phyloP scores from a whole-genome alignment of 2,113 vertebrate species.

The Lagopus leucura region DNA sequence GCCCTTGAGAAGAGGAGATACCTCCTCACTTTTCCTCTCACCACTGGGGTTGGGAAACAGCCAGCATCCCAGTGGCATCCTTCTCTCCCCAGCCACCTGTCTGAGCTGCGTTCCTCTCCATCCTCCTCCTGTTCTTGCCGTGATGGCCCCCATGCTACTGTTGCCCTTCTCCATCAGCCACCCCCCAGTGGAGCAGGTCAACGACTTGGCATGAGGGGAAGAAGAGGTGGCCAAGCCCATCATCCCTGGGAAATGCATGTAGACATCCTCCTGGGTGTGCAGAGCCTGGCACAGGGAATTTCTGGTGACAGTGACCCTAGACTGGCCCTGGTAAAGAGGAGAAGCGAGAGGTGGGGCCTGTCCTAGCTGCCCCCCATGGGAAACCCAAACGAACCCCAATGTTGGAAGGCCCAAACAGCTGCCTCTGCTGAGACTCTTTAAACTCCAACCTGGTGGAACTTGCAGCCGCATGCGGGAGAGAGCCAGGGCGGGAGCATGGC shows the following conservation, averaged over 20 bases:
- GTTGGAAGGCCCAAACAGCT: slow-evolving; percentile 77
- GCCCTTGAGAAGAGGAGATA: not conserved
- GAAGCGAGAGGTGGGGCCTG: not conserved
- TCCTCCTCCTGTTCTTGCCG: not conserved
- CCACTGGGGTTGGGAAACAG: not conserved
- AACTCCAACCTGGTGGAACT: slow-evolving; percentile 81
- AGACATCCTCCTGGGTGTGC: not conserved
- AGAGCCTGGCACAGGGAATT: not conserved
- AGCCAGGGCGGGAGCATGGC: slow-evolving; percentile 80
- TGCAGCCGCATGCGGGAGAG: slow-evolving; percentile 80
- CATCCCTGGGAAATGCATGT: not conserved
- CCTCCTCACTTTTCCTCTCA: not conserved
- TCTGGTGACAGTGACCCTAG: not conserved
- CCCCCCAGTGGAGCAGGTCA: not conserved
- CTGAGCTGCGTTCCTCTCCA: not conserved
- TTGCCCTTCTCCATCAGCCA: not conserved
- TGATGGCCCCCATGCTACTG: fast-evolving
- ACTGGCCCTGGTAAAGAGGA: not conserved
- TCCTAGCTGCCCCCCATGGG: slow-evolving; percentile 19
- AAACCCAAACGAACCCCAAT: slow-evolving; percentile 39
- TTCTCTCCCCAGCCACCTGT: not conserved
- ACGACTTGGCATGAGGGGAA: not conserved
- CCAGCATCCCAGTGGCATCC: fast-evolving
- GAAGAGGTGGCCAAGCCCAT: not conserved
- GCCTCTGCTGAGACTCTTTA: slow-evolving; percentile 85